Conservation (phyloP, 2,113 vertebrate species). For the Lagopus muta region DNA sequence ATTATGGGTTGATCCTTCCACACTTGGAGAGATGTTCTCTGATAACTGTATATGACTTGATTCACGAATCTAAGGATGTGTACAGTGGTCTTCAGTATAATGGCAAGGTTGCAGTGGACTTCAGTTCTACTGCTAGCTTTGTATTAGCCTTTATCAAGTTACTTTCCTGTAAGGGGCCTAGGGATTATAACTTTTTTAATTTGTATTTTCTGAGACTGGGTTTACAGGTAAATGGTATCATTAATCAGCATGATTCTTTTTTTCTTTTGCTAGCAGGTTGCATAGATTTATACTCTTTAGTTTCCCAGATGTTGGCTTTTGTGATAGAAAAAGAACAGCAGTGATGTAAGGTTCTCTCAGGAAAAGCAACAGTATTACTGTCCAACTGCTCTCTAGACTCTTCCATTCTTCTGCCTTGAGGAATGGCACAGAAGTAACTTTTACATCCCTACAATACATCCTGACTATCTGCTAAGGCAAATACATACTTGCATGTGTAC, state of each 20-base stretch:
- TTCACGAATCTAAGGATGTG: not conserved
- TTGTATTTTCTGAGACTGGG: not conserved
- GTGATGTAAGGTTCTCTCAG: not conserved
- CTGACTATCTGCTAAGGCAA: not conserved
- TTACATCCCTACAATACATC: not conserved
- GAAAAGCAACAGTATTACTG: not conserved
- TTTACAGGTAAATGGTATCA: not conserved
- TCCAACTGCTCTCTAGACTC: not conserved
- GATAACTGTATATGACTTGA: not conserved
- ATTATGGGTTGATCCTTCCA: not conserved
- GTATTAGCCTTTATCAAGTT: not conserved
- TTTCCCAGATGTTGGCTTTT: not conserved
- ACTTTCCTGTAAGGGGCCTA: not conserved
- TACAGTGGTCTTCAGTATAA: not conserved
- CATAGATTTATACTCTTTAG: not conserved
- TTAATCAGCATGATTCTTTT: not conserved
- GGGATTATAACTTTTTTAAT: not conserved
- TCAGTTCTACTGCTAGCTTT: accelerated
- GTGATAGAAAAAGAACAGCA: not conserved
- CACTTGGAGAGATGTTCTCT: not conserved
- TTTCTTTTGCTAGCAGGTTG: not conserved
- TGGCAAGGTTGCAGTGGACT: not conserved
- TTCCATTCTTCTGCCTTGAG: not conserved
- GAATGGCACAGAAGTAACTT: not conserved
- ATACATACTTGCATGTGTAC: accelerated